phyloP scores from a whole-genome alignment of 2,113 vertebrate species.

The Nycticryphes semicollaris region DNA sequence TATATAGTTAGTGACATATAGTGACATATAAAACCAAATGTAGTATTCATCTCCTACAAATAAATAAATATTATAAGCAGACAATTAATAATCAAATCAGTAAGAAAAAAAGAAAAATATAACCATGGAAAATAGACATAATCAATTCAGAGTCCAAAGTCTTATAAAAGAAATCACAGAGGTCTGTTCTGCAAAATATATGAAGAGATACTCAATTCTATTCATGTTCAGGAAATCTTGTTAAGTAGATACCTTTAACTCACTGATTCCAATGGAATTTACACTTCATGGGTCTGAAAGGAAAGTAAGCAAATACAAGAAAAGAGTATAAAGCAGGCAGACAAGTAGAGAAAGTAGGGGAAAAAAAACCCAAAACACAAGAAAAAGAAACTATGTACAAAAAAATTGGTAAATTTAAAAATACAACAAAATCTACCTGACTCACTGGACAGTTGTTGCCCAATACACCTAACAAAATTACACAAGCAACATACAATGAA shows the following conservation, averaged over 20 bases:
- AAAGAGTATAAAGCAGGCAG: not conserved
- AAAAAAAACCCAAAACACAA: not conserved
- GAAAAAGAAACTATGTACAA: not conserved
- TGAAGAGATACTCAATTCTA: not conserved
- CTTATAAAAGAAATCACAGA: not conserved
- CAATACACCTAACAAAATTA: not conserved
- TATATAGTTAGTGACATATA: not conserved
- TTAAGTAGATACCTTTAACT: not conserved
- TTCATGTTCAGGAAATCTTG: not conserved
- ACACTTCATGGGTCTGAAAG: not conserved
- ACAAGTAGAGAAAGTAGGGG: not conserved
- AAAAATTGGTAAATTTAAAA: not conserved
- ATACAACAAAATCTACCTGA: not conserved
- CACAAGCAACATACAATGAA: not conserved
- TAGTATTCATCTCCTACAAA: not conserved
- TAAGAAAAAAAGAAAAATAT: not conserved
- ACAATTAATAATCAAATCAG: not conserved
- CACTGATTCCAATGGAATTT: not conserved
- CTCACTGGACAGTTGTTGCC: not conserved
- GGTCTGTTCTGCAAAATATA: not conserved
- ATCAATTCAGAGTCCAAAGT: not conserved
- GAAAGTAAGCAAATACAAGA: not conserved
- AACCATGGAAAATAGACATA: not conserved
- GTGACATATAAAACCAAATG: not conserved
- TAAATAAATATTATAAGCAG: not conserved